Evolutionary conservation across 2,888 invertebrate species (phyloP), one percentile per base, ranked within the genome.

Genomic region (Watsonalla cultraria): DNA sequence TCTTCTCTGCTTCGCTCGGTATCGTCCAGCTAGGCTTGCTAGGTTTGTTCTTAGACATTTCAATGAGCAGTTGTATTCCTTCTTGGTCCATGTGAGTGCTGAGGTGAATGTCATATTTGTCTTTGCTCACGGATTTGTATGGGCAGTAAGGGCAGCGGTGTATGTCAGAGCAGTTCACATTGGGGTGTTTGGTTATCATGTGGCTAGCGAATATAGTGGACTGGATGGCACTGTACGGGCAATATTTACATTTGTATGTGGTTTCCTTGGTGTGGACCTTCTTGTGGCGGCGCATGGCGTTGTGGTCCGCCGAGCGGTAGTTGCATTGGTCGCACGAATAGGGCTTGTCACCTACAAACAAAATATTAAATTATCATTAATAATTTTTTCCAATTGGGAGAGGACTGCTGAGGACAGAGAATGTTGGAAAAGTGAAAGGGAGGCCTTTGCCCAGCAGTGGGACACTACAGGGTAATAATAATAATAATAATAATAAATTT

Each of bases 181-280:
- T 93, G 0, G 96, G 96, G 80, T 97, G 97, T 73, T 95, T 95
- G 53, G 94, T 94, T 66, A 94, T 93, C 74, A 97, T 90, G 76
- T 97, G 97, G 15, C 93, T 90, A 68, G 96, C 94, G 78, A 95
- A 95, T 0, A 94, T 92, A 6, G 94, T 94, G 54, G 96, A 95
- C 78, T 96, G 96, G 63, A 97, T 96, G 66, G 95, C 94, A 9
- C 93, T 93, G 80, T 96, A 97, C 0, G 94, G 91, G 72, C 97
- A 97, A 72, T 94, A 93, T 48, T 94, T 93, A 74, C 97, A 97
- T 64, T 93, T 93, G 82, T 97, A 97, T 0, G 93, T 93, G 66
- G 93, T 94, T 51, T 94, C 92, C 13, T 95, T 95, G 6, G 94
- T 93, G 78, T 97, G 97, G 9, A 93, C 91, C 83, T 94, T 93